Evolutionary conservation across 2,797 vertebrate genomes (phyloP).

Genomic region (Peromyscus attwateri): DNA sequence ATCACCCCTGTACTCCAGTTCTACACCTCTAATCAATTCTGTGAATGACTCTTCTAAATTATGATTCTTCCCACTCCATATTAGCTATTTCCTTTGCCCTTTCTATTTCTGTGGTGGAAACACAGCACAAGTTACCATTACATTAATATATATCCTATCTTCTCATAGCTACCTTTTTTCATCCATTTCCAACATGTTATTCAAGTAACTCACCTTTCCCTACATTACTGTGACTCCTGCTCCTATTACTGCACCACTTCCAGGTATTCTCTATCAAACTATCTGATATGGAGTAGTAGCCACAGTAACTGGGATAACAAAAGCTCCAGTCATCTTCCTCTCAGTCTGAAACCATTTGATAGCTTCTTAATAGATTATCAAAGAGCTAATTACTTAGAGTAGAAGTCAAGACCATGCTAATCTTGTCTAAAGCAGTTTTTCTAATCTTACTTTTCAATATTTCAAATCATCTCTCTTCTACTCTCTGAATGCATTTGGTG

Average conservation of each 20-base stretch:
- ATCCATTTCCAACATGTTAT: not conserved
- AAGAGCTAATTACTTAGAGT: conserved; percentile 25
- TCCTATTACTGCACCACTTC: not conserved
- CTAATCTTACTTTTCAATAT: not conserved
- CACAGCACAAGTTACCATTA: not conserved
- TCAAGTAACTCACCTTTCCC: not conserved
- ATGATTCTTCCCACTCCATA: not conserved
- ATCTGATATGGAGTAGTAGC: not conserved
- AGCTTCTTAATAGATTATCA: conserved; percentile 17
- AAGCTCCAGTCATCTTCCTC: not conserved
- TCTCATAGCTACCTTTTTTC: not conserved
- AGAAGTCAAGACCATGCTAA: not conserved
- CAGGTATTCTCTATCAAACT: not conserved
- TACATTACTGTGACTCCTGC: not conserved
- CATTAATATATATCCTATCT: not conserved
- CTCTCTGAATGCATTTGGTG: not conserved
- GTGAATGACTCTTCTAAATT: not conserved
- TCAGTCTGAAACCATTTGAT: not conserved
- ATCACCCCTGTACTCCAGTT: not conserved
- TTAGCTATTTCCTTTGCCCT: not conserved
- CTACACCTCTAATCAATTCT: not conserved
- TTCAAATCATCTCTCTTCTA: not conserved
- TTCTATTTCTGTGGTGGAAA: conserved; percentile 11
- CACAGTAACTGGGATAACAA: not conserved
- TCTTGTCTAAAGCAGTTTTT: not conserved